Base-by-base conservation (phyloP, 2,113 vertebrate genomes). In the Cottus gobio region DNA sequence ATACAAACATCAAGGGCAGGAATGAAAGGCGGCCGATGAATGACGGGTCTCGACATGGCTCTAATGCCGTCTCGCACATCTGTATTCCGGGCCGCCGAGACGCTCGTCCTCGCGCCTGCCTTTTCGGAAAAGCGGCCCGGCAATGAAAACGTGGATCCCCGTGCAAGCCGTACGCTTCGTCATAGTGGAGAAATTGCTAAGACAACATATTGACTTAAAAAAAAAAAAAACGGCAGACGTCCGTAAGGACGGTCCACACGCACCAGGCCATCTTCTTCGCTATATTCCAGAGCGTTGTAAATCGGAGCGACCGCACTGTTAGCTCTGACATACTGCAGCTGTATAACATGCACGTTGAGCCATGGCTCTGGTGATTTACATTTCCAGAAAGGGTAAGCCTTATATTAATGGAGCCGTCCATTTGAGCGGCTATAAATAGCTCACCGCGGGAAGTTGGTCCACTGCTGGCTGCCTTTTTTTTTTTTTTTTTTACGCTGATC, bases 391-490 rank as follows among this genome's bases (percentile, higher is more conserved):
- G 88, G 84, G 71, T 86, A 84, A 78, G 90, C 77, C 89, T 84
- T 75, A 84, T 89, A 90, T 93, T 94, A 92, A 94, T 91, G 91
- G 85, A 87, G 83, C 79, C 71, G 83, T 92, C 91, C 80, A 79
- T 93, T 91, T 90, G 24, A 79, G 67, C 54, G 1, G 79, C 90
- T 92, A 94, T 92, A 92, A 93, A 93, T 93, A 94, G 91, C 84
- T 79, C 74, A 0, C 73, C 8, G 83, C 81, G 82, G 75, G 81
- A 88, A 86, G 88, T 72, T 18, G 83, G 76, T 85, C 89, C 63
- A 77, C 87, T 77, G 87, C 87, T 34, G 72, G 66, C 87, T 75
- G 87, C 71, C 70, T 82, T 63, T 87, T 83, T 52, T 22, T 50
- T 50, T 20, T 46, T 37, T 37, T 37, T 37, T 37, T 57, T 87